A percentile compares a stretch with the other conserved stretches of the same genome.
phyloP scores from a whole-genome alignment of 1,140 invertebrate genomes.

The Holotrichia oblita region DNA sequence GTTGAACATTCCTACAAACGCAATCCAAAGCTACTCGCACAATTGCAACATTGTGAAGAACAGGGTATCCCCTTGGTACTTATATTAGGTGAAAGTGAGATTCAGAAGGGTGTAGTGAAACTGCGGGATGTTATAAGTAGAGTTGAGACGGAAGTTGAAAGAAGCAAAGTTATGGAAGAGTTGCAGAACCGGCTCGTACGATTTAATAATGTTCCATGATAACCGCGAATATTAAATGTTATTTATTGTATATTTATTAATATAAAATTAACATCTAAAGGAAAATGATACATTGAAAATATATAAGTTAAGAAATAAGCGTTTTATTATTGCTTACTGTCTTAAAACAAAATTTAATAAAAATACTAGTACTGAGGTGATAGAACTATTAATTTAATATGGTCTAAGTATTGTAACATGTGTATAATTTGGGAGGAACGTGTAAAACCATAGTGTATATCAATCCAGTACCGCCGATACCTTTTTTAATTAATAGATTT shows the following conservation, averaged over 20 bases:
- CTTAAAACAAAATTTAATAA: no score
- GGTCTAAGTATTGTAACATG: no score
- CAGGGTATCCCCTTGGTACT: conserved; percentile 89
- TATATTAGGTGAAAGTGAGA: conserved; percentile 91
- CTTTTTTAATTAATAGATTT: no score
- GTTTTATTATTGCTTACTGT: no score
- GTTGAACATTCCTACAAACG: conserved; percentile 87
- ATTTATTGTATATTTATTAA: background rate
- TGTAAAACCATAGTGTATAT: no score
- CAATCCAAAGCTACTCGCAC: conserved; percentile 91
- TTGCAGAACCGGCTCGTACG: conserved; percentile 55
- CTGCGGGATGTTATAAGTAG: conserved; percentile 79
- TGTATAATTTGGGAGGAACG: no score
- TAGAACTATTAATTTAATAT: no score
- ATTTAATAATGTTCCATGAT: background rate
- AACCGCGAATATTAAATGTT: background rate
- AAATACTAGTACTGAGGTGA: no score
- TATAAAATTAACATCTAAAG: no score
- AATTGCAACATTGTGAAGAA: conserved; percentile 96
- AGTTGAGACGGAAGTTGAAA: conserved; percentile 76
- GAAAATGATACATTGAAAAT: no score
- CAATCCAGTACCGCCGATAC: no score
- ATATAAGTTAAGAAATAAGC: no score
- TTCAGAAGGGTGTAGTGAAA: conserved; percentile 87
- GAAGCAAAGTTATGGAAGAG: conserved; percentile 70